Evolutionary conservation across 2,888 invertebrate species (phyloP).

Genomic region (Limnephilus lunatus): DNA sequence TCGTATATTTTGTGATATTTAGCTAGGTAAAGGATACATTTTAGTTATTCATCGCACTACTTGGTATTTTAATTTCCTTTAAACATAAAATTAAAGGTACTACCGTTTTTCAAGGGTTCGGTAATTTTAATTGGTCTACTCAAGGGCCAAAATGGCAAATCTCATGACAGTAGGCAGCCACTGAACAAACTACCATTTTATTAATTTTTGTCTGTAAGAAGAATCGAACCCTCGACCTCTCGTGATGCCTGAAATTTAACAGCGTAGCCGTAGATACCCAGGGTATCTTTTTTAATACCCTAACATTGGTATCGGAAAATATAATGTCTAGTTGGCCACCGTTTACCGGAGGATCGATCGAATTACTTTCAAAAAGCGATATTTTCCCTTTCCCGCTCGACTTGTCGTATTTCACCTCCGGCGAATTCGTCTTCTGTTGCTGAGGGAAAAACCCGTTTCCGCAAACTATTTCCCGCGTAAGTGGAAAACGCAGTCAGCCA

Average conservation of each 20-base stretch:
- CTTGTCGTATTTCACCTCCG: constrained; percentile 12
- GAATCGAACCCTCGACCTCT: background rate
- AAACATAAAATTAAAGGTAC: too few species aligned
- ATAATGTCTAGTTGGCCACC: background rate
- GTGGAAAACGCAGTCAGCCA: background rate
- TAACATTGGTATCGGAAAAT: background rate
- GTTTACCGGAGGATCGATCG: background rate
- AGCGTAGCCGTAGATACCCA: background rate
- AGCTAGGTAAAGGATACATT: too few species aligned
- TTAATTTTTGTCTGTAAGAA: too few species aligned
- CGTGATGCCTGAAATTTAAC: background rate
- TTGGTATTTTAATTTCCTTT: too few species aligned
- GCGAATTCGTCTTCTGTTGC: background rate
- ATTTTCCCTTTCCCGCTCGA: background rate
- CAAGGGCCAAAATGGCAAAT: too few species aligned
- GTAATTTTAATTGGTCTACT: too few species aligned
- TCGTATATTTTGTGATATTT: too few species aligned
- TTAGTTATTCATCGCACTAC: too few species aligned
- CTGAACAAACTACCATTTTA: too few species aligned
- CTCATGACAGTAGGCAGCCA: too few species aligned
- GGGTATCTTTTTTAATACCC: background rate
- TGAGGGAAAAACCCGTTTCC: constrained; percentile 31
- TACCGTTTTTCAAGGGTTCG: too few species aligned
- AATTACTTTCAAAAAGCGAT: background rate
- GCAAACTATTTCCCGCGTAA: constrained; percentile 1